Conservation (phyloP, 2,113 vertebrate genomes). For the Urocynchramus pylzowi region DNA sequence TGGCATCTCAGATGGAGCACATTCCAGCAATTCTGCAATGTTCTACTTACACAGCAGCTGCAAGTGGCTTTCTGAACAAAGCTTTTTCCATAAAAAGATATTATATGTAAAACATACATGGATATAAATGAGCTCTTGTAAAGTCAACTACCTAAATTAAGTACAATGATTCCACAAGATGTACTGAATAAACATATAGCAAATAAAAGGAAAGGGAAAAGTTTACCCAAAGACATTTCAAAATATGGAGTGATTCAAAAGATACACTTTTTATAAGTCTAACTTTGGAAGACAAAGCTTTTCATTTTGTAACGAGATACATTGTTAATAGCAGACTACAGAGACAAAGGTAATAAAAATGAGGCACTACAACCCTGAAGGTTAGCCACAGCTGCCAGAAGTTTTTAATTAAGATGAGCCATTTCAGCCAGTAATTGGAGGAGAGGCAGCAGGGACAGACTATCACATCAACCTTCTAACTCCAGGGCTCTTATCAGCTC, state of each 20-base stretch:
- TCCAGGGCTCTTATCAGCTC: neutral
- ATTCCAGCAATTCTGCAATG: neutral
- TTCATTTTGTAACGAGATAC: constrained; percentile 39
- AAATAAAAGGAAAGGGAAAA: neutral
- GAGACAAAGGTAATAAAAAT: constrained; percentile 45
- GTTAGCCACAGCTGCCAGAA: constrained; percentile 44
- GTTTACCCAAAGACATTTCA: constrained; percentile 37
- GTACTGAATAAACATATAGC: neutral
- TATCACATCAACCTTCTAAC: neutral
- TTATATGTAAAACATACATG: neutral
- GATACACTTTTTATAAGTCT: neutral
- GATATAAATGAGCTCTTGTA: neutral
- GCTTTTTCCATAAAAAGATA: neutral
- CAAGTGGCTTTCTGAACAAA: neutral
- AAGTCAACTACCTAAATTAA: neutral
- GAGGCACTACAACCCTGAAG: constrained; percentile 9
- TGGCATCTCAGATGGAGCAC: neutral
- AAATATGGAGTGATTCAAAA: neutral
- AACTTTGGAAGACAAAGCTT: constrained; percentile 36
- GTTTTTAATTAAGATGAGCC: constrained; percentile 49
- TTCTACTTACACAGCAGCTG: neutral
- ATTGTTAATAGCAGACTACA: neutral
- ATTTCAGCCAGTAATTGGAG: neutral
- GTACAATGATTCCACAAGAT: neutral
- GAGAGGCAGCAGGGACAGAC: neutral